Conservation (phyloP, 1,140 invertebrate genomes). For the Drosophila jambulina region DNA sequence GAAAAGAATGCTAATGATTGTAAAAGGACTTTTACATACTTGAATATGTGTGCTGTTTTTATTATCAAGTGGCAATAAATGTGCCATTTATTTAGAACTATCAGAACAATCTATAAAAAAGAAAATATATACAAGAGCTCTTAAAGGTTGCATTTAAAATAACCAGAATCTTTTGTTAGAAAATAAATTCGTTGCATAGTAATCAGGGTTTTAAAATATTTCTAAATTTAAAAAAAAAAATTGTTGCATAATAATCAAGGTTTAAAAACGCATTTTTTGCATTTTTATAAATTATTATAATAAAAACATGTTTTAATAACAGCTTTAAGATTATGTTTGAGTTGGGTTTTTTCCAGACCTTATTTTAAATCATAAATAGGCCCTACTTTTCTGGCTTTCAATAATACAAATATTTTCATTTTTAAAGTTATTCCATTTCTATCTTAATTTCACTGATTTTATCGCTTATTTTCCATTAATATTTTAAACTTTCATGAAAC, state of each 20-base stretch:
- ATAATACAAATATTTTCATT: background rate
- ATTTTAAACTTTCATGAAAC: background rate
- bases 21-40: background rate
- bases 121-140: too few species aligned
- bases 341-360: background rate
- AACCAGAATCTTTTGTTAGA: background rate
- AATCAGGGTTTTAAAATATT: background rate
- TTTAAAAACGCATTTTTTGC: background rate
- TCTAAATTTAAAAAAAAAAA: background rate
- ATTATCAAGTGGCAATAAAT: background rate
- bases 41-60: background rate
- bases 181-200: background rate
- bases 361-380: background rate
- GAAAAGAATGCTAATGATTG: background rate
- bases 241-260: background rate
- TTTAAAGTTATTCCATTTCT: background rate
- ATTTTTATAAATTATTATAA: background rate
- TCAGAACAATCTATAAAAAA: too few species aligned
- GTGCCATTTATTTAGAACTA: background rate
- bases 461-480: background rate
- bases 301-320: background rate
- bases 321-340: background rate
- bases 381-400: rapidly evolving
- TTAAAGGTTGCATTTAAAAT: too few species aligned
- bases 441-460: background rate